Evolutionary conservation across 2,888 invertebrate species (phyloP).

Genomic region (Crossocerus cetratus): DNA sequence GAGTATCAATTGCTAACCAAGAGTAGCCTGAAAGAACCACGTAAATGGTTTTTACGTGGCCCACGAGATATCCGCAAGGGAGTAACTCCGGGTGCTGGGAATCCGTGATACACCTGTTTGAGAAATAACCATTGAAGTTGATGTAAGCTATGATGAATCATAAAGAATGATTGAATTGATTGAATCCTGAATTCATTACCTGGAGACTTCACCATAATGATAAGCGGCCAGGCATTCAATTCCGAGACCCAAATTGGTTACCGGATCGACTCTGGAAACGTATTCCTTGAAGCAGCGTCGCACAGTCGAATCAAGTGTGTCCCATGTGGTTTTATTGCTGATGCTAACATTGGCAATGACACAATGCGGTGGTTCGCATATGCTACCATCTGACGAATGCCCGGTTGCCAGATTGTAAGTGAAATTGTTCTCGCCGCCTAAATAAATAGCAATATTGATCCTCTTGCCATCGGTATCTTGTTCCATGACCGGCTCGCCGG

Average conservation of each 20-base stretch:
- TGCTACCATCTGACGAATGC: slow-evolving; percentile 75
- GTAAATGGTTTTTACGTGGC: slow-evolving; percentile 90
- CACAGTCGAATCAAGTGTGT: slow-evolving; percentile 93
- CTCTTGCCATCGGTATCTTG: slow-evolving; percentile 90
- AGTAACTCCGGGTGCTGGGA: slow-evolving; percentile 91
- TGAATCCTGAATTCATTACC: slow-evolving; percentile 36
- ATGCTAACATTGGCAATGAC: slow-evolving; percentile 93
- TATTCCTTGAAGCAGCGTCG: slow-evolving; percentile 96
- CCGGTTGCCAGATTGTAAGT: slow-evolving; percentile 78
- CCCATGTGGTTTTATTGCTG: slow-evolving; percentile 96
- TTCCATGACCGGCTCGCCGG: slow-evolving; percentile 65
- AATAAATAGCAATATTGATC: slow-evolving; percentile 91
- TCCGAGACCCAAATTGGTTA: slow-evolving; percentile 81
- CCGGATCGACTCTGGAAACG: slow-evolving; percentile 93
- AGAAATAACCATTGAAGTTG: background rate
- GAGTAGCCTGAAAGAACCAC: slow-evolving; percentile 93
- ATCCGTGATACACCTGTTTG: slow-evolving; percentile 82
- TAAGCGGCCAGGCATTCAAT: slow-evolving; percentile 94
- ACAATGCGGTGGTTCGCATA: slow-evolving; percentile 77
- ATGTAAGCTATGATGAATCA: background rate
- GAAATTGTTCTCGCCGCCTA: slow-evolving; percentile 84
- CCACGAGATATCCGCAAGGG: slow-evolving; percentile 95
- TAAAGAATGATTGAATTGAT: background rate
- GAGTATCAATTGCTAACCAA: slow-evolving; percentile 94
- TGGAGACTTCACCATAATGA: slow-evolving; percentile 92